phyloP scores from a whole-genome alignment of 2,888 invertebrate species.

The Scaptomyza polygonia region DNA sequence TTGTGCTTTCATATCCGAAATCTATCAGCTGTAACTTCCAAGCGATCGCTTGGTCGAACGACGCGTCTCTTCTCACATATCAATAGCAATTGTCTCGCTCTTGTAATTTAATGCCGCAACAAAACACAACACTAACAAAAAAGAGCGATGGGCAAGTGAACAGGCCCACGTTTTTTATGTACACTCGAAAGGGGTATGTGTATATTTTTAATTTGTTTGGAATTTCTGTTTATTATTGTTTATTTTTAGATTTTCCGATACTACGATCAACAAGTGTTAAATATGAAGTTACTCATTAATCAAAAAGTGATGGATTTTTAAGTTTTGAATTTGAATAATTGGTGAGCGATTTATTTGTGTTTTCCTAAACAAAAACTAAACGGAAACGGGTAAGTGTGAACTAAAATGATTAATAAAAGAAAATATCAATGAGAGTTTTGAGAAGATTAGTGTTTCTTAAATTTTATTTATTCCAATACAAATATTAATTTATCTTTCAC shows the following conservation, averaged over 20 bases:
- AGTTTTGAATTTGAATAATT: no score
- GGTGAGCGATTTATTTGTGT: not conserved
- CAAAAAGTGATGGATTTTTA: not conserved
- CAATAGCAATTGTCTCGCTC: conserved; percentile 27
- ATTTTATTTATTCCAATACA: not conserved
- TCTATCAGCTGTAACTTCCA: conserved; percentile 51
- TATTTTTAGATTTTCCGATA: not conserved
- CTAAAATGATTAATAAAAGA: no score
- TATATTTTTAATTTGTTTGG: not conserved
- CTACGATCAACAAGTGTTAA: not conserved
- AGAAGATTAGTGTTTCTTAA: no score
- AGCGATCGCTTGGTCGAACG: conserved; percentile 14
- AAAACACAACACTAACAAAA: conserved; percentile 18
- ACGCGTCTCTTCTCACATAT: conserved; percentile 30
- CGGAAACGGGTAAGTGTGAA: not conserved
- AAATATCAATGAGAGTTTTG: no score
- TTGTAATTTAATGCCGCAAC: conserved; percentile 68
- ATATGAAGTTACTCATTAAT: not conserved
- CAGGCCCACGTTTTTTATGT: conserved; percentile 30
- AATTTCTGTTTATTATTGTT: not conserved
- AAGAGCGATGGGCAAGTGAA: conserved; percentile 43
- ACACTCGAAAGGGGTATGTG: not conserved
- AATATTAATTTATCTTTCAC: no score
- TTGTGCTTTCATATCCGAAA: conserved; percentile 43
- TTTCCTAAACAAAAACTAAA: not conserved